Percentiles rank a stretch among this genome's conserved stretches.
Conservation (phyloP, 2,113 vertebrate species). For the rat (Rattus norvegicus) region GRCr8 NC_086029.1:87385501-87386000, state of each 20-base stretch:
- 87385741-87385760: too few relatives aligned
- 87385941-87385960: neutral
- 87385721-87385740: neutral
- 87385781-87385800: neutral
- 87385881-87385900: neutral
- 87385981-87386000: neutral
- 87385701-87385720: neutral
- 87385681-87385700: neutral
- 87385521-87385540: accelerated
- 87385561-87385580: slow-evolving; percentile 74
- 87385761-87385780: neutral
- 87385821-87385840: neutral
- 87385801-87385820: too few relatives aligned
- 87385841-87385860: neutral
- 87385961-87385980: neutral
- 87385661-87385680: neutral
- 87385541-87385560: slow-evolving; percentile 57
- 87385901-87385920: neutral
- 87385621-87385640: neutral
- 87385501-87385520: accelerated
- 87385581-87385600: neutral
- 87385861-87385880: neutral
- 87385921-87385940: neutral
- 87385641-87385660: neutral
- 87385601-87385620: neutral